Evolutionary conservation across 1,140 invertebrate species (phyloP).

Genomic region (Drosophila guanche): DNA sequence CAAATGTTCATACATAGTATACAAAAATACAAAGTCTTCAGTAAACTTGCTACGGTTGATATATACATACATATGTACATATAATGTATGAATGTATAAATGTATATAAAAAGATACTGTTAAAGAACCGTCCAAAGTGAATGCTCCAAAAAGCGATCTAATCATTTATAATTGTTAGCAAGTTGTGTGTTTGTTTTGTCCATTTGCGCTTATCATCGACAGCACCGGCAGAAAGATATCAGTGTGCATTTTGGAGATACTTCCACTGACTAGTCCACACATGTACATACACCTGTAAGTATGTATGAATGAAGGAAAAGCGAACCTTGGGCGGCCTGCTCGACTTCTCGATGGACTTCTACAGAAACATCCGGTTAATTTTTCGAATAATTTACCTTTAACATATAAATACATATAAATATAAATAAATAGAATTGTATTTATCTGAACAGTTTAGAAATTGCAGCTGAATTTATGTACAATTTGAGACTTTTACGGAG

Average conservation of each 20-base stretch:
- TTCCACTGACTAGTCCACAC: too few species aligned
- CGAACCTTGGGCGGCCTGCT: background rate
- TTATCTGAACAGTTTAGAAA: background rate
- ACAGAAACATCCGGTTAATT: too few species aligned
- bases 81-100: slow-evolving; percentile 19
- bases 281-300: slow-evolving; percentile 8
- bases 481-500: too few species aligned
- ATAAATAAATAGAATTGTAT: too few species aligned
- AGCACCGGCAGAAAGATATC: slow-evolving; percentile 60
- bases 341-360: too few species aligned
- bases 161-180: slow-evolving; percentile 82
- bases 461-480: too few species aligned
- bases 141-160: slow-evolving; percentile 81
- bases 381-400: too few species aligned
- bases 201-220: slow-evolving; percentile 77
- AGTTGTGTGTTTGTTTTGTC: slow-evolving; percentile 76
- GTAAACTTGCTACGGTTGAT: slow-evolving; percentile 3
- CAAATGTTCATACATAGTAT: too few species aligned
- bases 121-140: slow-evolving; percentile 71
- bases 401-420: too few species aligned
- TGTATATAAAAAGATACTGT: slow-evolving; percentile 61
- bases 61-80: background rate
- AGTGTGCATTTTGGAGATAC: slow-evolving; percentile 47
- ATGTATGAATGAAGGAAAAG: slow-evolving; percentile 4
- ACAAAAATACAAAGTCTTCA: background rate